Conservation (phyloP, 2,888 invertebrate genomes). For the Crossocerus cetratus region DNA sequence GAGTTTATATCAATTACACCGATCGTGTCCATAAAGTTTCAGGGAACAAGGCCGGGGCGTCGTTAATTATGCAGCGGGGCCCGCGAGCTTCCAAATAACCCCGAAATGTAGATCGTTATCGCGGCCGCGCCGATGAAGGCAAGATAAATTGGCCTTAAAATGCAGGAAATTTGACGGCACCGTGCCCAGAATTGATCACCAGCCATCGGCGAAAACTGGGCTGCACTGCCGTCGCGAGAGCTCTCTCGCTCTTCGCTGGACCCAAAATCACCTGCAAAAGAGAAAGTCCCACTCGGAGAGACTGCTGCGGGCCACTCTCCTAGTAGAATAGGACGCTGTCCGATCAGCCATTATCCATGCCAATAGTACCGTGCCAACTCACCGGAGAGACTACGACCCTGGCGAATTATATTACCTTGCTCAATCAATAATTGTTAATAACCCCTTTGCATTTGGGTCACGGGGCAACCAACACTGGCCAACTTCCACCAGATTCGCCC, state of each 20-base stretch:
- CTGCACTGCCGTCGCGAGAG: not conserved
- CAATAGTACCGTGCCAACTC: not conserved
- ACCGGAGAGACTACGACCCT: slow-evolving; percentile 13
- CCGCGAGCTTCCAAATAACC: slow-evolving; percentile 40
- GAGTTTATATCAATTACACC: slow-evolving; percentile 59
- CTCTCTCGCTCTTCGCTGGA: too few species aligned
- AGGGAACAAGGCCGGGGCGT: slow-evolving; percentile 45
- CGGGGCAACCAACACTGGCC: slow-evolving; percentile 26
- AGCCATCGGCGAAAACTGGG: not conserved
- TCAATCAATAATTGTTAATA: slow-evolving; percentile 67
- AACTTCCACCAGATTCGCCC: slow-evolving; percentile 6
- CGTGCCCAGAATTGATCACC: slow-evolving; percentile 12
- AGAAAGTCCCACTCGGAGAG: too few species aligned
- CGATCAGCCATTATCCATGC: not conserved
- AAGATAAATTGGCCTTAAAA: slow-evolving; percentile 30
- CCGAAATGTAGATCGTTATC: slow-evolving; percentile 43
- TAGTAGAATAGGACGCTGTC: not conserved
- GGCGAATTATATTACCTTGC: slow-evolving; percentile 39
- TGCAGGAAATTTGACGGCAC: slow-evolving; percentile 5
- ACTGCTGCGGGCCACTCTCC: too few species aligned
- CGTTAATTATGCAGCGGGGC: slow-evolving; percentile 48
- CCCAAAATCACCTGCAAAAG: too few species aligned
- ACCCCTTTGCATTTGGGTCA: slow-evolving; percentile 63
- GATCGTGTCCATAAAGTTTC: slow-evolving; percentile 59
- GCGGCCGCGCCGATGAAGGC: slow-evolving; percentile 34